Conservation (phyloP, 1,140 invertebrate species). For the Matsumurasca onukii region DNA sequence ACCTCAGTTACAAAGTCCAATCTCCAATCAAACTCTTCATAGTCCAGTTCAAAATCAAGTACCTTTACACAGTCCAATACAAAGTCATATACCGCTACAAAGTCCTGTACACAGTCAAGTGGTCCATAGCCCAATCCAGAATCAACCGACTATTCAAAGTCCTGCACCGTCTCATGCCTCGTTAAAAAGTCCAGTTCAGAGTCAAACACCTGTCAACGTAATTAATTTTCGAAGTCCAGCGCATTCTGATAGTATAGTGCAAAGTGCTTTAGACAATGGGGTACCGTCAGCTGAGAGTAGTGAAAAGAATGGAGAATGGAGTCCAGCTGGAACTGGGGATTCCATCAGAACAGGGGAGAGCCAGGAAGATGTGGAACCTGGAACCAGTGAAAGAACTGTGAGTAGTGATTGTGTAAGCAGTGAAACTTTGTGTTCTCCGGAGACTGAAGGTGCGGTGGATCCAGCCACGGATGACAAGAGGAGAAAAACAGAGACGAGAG, state of each 20-base stretch:
- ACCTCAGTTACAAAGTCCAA: conserved; percentile 10
- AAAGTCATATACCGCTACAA: too few relatives aligned
- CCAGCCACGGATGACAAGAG: conserved; percentile 17
- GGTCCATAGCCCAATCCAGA: too few relatives aligned
- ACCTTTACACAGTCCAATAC: too few relatives aligned
- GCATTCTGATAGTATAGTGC: conserved; percentile 21
- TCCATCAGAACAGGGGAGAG: conserved; percentile 31
- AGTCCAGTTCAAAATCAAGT: conserved; percentile 3
- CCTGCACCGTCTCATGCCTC: too few relatives aligned
- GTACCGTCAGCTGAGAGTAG: conserved; percentile 11
- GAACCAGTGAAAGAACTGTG: conserved; percentile 41
- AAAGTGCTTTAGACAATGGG: conserved; percentile 26
- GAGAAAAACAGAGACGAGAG: conserved; percentile 32
- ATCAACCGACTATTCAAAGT: too few relatives aligned
- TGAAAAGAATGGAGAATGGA: conserved; percentile 40
- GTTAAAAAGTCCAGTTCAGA: conserved; percentile 4
- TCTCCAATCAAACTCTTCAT: neutral
- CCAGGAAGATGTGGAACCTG: conserved; percentile 28
- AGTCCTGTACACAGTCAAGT: too few relatives aligned
- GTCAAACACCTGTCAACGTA: neutral
- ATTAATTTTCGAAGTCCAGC: conserved; percentile 28
- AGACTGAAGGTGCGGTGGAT: conserved; percentile 1
- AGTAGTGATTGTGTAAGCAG: conserved; percentile 43
- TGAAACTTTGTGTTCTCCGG: conserved; percentile 41
- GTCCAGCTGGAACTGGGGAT: conserved; percentile 28